These are phyloP conservation scores for Aproaerema taeniolella DNA, from an alignment of 2,888 invertebrate genomes.

Conservation along the genomic window DNA sequence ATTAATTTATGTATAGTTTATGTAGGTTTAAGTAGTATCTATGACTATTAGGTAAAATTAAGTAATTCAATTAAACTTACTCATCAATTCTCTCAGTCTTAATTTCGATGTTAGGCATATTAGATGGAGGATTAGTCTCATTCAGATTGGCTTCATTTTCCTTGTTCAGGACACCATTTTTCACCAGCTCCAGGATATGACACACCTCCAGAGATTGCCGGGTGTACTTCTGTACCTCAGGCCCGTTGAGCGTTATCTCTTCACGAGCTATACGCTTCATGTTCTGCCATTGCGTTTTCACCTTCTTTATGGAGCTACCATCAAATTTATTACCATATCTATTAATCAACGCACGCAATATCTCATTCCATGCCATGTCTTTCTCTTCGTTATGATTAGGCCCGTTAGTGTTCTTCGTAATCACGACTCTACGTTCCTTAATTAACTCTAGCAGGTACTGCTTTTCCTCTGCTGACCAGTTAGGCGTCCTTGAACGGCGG, in stretches of 20 bases:
- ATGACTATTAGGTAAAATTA: too few species aligned
- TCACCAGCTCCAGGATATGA: slow-evolving; percentile 50
- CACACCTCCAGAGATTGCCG: slow-evolving; percentile 59
- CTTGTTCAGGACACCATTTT: slow-evolving; percentile 45
- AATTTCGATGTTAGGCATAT: slow-evolving; percentile 57
- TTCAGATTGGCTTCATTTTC: slow-evolving; percentile 33
- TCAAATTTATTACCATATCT: slow-evolving; percentile 61
- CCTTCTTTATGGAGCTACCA: slow-evolving; percentile 60
- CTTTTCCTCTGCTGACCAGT: slow-evolving; percentile 68
- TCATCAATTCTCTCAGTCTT: slow-evolving; percentile 66
- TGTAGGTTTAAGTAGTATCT: too few species aligned
- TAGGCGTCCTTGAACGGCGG: slow-evolving; percentile 60
- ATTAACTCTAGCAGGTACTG: slow-evolving; percentile 66
- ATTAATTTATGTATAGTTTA: too few species aligned
- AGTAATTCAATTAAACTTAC: too few species aligned
- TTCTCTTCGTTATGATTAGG: slow-evolving; percentile 66
- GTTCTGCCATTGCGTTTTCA: slow-evolving; percentile 72
- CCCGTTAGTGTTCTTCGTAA: slow-evolving; percentile 58
- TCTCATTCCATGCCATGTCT: slow-evolving; percentile 66
- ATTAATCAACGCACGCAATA: slow-evolving; percentile 45
- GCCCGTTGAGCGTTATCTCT: slow-evolving; percentile 51
- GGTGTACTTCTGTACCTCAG: slow-evolving; percentile 43
- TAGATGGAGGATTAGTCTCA: slow-evolving; percentile 43
- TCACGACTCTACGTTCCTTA: slow-evolving; percentile 58
- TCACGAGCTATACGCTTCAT: slow-evolving; percentile 71